A percentile compares a stretch with the other conserved stretches of the same genome.
These are phyloP conservation scores for Dryoscopus gambensis DNA, from an alignment of 2,113 vertebrate genomes.

Conservation along the genomic window DNA sequence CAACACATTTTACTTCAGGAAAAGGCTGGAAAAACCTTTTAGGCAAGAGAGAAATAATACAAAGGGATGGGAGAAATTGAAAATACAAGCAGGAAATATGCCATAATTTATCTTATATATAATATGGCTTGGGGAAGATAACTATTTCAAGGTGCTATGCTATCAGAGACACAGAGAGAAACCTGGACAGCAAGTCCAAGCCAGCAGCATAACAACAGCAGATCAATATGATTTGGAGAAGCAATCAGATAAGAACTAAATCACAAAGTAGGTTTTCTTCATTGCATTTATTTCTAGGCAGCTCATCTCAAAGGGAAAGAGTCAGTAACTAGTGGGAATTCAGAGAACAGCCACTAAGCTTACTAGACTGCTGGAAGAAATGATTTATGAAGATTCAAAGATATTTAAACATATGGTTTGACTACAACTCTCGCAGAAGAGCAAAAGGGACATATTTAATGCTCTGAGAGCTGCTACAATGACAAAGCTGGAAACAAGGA, in stretches of 20 bases:
- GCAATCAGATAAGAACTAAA: constrained; percentile 14
- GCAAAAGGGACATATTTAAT: constrained; percentile 14
- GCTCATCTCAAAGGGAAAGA: background rate
- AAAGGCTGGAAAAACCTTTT: background rate
- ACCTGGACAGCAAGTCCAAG: background rate
- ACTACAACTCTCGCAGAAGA: constrained; percentile 5
- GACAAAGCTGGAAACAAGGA: background rate
- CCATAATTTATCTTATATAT: background rate
- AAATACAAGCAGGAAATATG: background rate
- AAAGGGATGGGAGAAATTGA: background rate
- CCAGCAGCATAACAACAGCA: background rate
- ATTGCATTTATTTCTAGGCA: constrained; percentile 15
- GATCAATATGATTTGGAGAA: constrained; percentile 28
- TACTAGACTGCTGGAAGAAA: constrained; percentile 24
- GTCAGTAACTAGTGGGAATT: constrained; percentile 4
- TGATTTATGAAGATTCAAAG: constrained; percentile 58
- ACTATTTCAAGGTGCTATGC: background rate
- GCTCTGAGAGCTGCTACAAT: background rate
- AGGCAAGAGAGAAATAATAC: background rate
- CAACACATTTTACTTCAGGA: background rate
- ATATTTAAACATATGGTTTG: background rate
- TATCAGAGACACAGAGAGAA: background rate
- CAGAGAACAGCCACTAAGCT: constrained; percentile 17
- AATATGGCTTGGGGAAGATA: background rate
- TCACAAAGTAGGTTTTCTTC: constrained; percentile 8